Evolutionary conservation across 2,113 vertebrate species (phyloP).

Genomic region (Mola mola): DNA sequence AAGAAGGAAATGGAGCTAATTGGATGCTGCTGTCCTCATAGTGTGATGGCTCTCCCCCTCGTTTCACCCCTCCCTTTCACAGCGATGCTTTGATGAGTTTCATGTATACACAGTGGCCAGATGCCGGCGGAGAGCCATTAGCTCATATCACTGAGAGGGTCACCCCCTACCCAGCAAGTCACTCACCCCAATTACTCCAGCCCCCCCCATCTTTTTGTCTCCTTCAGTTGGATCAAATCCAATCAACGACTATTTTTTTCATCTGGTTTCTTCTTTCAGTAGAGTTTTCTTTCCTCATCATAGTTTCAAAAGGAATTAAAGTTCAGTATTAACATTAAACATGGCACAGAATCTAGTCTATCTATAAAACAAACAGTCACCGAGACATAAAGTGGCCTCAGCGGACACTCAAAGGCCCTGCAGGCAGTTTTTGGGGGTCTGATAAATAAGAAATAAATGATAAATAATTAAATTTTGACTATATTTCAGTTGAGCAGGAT

Average conservation of each 20-base stretch:
- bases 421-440: conserved; percentile 1
- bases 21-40: conserved; percentile 22
- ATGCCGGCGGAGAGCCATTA: conserved; percentile 66
- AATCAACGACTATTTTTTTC: neutral
- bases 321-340: neutral
- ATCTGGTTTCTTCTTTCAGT: neutral
- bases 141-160: conserved; percentile 64
- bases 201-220: conserved; percentile 5
- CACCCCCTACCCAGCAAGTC: neutral
- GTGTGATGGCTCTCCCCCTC: conserved; percentile 8
- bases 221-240: too few species aligned
- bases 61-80: neutral
- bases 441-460: conserved; percentile 26
- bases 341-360: neutral
- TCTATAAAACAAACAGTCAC: neutral
- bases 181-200: neutral
- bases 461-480: conserved; percentile 31
- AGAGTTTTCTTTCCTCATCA: neutral
- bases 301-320: neutral
- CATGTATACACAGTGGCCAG: conserved; percentile 45
- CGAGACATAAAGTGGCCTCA: neutral
- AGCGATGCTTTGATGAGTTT: conserved; percentile 65
- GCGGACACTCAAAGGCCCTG: conserved; percentile 1
- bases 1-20: conserved; percentile 34
- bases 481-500: conserved; percentile 21